phyloP scores from a whole-genome alignment of 2,797 vertebrate genomes.

The Onychomys arenicola region DNA sequence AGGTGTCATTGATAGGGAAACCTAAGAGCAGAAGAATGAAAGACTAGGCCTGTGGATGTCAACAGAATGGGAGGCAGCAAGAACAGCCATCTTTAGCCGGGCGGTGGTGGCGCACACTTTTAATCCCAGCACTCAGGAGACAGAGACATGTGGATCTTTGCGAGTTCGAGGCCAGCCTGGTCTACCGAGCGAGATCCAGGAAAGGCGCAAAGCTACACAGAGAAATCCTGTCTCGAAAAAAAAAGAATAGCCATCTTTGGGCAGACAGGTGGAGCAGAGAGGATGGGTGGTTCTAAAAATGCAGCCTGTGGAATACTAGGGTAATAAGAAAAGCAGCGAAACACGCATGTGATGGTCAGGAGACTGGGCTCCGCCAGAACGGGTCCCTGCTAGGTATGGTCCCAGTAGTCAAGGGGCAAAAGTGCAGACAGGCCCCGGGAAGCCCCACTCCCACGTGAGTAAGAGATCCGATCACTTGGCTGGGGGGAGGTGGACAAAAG shows the following conservation, averaged over 20 bases:
- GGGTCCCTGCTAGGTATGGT: background rate
- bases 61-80: background rate
- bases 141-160: too few relatives aligned
- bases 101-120: too few relatives aligned
- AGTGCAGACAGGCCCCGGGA: background rate
- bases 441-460: background rate
- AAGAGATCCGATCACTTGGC: background rate
- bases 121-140: too few relatives aligned
- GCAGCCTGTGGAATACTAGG: background rate
- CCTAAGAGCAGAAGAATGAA: background rate
- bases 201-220: too few relatives aligned
- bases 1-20: background rate
- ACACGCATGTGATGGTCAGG: background rate
- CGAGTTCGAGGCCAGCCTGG: too few relatives aligned
- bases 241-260: too few relatives aligned
- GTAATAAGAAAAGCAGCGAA: background rate
- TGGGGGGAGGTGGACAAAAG: conserved; percentile 26
- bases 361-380: background rate
- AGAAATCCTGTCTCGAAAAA: too few relatives aligned
- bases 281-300: background rate
- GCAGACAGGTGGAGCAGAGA: background rate
- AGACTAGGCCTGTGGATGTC: background rate
- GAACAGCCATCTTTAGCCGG: background rate
- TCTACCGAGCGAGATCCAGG: too few relatives aligned
- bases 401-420: background rate